These are phyloP conservation scores for Rhinoraja longicauda DNA, from an alignment of 2,797 vertebrate species.

Conservation along the genomic window DNA sequence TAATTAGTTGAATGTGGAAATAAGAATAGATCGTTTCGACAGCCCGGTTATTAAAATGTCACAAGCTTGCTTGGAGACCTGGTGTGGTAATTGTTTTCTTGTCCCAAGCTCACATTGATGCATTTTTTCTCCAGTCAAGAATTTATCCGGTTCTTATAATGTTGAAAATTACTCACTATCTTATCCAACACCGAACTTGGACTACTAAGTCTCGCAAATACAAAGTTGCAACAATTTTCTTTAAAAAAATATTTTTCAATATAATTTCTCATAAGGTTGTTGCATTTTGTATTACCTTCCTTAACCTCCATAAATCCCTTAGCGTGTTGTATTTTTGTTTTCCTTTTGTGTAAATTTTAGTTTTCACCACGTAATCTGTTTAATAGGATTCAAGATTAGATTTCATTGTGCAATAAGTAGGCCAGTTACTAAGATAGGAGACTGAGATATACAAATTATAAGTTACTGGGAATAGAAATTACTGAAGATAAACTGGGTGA, in stretches of 20 bases:
- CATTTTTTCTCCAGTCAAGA: not conserved
- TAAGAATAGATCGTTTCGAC: not conserved
- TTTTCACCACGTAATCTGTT: not conserved
- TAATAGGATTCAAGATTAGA: not conserved
- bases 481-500: not conserved
- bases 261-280: not conserved
- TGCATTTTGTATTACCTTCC: not conserved
- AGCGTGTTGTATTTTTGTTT: not conserved
- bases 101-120: not conserved
- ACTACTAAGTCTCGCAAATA: not conserved
- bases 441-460: not conserved
- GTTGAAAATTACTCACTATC: not conserved
- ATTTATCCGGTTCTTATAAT: not conserved
- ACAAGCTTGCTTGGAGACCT: not conserved
- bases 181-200: not conserved
- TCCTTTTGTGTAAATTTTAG: not conserved
- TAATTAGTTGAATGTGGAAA: not conserved
- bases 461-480: not conserved
- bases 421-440: not conserved
- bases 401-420: not conserved
- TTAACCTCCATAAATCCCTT: not conserved
- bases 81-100: not conserved
- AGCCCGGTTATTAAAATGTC: conserved; percentile 14
- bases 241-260: not conserved
- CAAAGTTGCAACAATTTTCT: not conserved